Base-by-base conservation (phyloP, 2,113 vertebrate genomes). In the Psammodynastes pulverulentus region DNA sequence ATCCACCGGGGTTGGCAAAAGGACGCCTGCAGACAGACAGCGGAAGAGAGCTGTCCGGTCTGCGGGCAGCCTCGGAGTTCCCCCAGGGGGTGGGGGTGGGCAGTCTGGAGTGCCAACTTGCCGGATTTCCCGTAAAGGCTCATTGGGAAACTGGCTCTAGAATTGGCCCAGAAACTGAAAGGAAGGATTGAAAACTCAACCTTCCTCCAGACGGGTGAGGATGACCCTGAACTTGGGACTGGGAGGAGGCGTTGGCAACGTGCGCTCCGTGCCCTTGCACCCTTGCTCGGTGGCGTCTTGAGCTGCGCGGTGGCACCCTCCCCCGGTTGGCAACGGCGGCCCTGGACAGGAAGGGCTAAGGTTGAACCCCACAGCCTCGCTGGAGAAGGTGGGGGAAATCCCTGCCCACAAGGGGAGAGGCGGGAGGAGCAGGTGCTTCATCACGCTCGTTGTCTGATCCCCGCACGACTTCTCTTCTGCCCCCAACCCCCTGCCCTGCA, bases 311-410 rank as follows among this genome's bases (percentile, higher is more conserved):
- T 2, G 29, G 12, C n/a, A n/a, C n/a, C 58, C 12, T 1, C 15
- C 29, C 4, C 4, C 2, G 0, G 12, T 7, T 72, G 13, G 15
- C 2, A 5, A 12, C 29, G 1, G 5, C 4, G 5, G n/a, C 67
- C 67, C 67, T 0, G n/a, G 67, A 72, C 5, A 34, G 67, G 67
- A 39, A 72, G n/a, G 34, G 67, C 67, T 34, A 17, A 19, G 17
- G 67, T 8, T 79, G 6, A 79, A 79, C 34, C 34, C 34, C 34
- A 1, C 67, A 39, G n/a, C 5, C 67, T 39, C 5, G 2, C 6
- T 39, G 34, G 67, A 34, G 34, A 17, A 79, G 34, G 67, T 8
- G 67, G n/a, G 1, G 15, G 2, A 39, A 79, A 79, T 79, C 67
- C 17, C 17, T 9, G 34, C 17, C 17, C 67, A 39, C 15, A 19